Conservation (phyloP, 2,888 invertebrate genomes). For the Brenthis daphne region DNA sequence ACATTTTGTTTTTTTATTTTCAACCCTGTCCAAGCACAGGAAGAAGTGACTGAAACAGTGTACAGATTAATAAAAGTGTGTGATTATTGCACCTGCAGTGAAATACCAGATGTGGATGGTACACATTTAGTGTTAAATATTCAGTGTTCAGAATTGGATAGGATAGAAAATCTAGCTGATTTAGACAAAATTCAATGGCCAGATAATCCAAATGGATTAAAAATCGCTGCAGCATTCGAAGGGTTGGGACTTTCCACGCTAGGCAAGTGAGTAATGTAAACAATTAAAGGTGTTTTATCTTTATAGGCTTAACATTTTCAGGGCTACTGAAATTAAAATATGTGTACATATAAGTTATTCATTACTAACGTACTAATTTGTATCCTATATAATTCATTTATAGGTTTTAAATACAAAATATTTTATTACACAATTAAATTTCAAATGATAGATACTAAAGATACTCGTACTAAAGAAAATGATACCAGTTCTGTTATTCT, state of each 20-base stretch:
- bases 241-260: conserved; percentile 68
- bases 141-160: conserved; percentile 70
- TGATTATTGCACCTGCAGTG: conserved; percentile 75
- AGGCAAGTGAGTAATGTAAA: conserved; percentile 65
- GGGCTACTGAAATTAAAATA: conserved; percentile 15
- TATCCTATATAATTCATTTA: background rate
- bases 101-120: conserved; percentile 68
- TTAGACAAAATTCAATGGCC: conserved; percentile 76
- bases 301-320: conserved; percentile 17
- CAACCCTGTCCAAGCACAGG: conserved; percentile 53
- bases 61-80: conserved; percentile 61
- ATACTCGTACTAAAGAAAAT: conserved; percentile 6
- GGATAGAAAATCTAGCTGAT: conserved; percentile 64
- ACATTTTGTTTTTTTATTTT: conserved; percentile 60
- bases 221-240: conserved; percentile 70
- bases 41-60: conserved; percentile 52
- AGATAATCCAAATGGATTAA: conserved; percentile 67
- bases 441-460: conserved; percentile 1
- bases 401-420: background rate
- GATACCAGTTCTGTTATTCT: background rate
- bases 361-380: conserved; percentile 6
- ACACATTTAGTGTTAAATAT: conserved; percentile 71
- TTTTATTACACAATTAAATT: background rate
- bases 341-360: background rate
- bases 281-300: conserved; percentile 17